phyloP scores from a whole-genome alignment of 2,888 invertebrate genomes.

The Scotopteryx bipunctaria region DNA sequence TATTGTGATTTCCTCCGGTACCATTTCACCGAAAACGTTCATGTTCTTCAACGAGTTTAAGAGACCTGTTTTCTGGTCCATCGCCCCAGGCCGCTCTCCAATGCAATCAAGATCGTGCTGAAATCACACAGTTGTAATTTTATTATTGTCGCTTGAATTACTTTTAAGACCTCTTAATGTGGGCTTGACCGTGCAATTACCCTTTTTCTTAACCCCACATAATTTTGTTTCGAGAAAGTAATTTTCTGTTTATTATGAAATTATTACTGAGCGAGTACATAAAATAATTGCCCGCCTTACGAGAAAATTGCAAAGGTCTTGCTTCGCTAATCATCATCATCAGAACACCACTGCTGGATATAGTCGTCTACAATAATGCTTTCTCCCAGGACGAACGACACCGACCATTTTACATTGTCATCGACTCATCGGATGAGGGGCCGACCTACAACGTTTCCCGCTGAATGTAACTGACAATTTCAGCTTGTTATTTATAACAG shows the following conservation, averaged over 20 bases:
- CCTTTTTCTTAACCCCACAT: conserved; percentile 37
- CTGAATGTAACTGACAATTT: too few relatives aligned
- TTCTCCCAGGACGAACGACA: too few relatives aligned
- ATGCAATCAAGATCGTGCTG: conserved; percentile 50
- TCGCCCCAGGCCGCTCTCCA: conserved; percentile 43
- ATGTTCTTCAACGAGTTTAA: conserved; percentile 42
- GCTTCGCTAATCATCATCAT: too few relatives aligned
- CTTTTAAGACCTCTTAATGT: conserved; percentile 39
- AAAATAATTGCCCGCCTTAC: neutral
- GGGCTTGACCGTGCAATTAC: conserved; percentile 40
- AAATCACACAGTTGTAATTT: conserved; percentile 52
- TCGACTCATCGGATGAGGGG: too few relatives aligned
- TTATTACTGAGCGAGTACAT: conserved; percentile 12
- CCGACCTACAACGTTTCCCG: too few relatives aligned
- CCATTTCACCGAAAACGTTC: conserved; percentile 50
- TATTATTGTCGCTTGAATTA: conserved; percentile 44
- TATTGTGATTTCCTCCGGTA: conserved; percentile 52
- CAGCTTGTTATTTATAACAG: neutral
- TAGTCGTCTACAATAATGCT: too few relatives aligned
- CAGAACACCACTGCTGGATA: too few relatives aligned
- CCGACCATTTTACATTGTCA: too few relatives aligned
- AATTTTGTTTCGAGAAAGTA: conserved; percentile 22
- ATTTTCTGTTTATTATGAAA: conserved; percentile 26
- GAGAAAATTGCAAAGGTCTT: conserved; percentile 13
- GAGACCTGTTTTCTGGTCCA: conserved; percentile 45